Percentiles rank a stretch among this genome's conserved stretches.
Evolutionary conservation across 1,140 invertebrate species (phyloP).

Genomic region (Parasteatoda tepidariorum): DNA sequence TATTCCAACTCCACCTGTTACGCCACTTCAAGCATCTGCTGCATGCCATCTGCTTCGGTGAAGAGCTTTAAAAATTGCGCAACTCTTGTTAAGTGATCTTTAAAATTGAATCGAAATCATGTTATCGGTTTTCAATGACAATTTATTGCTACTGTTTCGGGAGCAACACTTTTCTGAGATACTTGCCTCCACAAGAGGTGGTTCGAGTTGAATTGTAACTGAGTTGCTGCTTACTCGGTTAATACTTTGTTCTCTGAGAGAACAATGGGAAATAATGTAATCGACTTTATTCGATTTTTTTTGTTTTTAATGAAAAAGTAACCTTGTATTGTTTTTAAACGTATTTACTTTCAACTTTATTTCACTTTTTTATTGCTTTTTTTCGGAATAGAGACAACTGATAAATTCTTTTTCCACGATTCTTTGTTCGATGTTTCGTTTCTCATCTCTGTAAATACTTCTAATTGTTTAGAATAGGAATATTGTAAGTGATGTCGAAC

Average conservation of each 20-base stretch:
- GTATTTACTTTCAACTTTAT: too few relatives aligned
- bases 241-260: too few relatives aligned
- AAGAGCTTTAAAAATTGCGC: not conserved
- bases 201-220: not conserved
- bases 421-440: too few relatives aligned
- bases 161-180: not conserved
- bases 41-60: slow-evolving; percentile 10
- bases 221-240: too few relatives aligned
- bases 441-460: too few relatives aligned
- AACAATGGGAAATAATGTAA: not conserved
- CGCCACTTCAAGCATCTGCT: slow-evolving; percentile 2
- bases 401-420: too few relatives aligned
- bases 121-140: not conserved
- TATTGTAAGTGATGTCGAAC: too few relatives aligned
- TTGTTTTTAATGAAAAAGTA: not conserved
- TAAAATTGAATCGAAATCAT: not conserved
- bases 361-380: too few relatives aligned
- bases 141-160: not conserved
- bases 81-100: not conserved
- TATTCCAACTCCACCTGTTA: slow-evolving; percentile 19
- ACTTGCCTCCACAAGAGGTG: not conserved
- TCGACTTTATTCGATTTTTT: not conserved
- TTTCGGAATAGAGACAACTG: too few relatives aligned
- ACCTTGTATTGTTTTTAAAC: not conserved
- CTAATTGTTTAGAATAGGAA: too few relatives aligned